A percentile compares a stretch with the other conserved stretches of the same genome.
These are phyloP conservation scores for Stegastes partitus DNA, from an alignment of 2,113 vertebrate genomes.

Conservation along the genomic window DNA sequence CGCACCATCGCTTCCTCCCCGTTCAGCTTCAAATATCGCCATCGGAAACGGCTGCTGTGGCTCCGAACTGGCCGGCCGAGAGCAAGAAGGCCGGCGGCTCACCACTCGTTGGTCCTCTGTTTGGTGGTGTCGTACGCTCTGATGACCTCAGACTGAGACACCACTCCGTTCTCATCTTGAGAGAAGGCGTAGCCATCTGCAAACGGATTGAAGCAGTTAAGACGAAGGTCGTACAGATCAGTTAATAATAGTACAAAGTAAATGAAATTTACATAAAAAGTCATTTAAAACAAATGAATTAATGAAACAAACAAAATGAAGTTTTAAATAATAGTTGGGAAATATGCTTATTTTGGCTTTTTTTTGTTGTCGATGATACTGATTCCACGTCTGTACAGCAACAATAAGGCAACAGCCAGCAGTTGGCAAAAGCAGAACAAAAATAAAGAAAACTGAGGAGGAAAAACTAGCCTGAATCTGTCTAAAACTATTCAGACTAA, in stretches of 20 bases:
- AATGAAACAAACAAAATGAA: slow-evolving; percentile 21
- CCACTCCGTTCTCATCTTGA: slow-evolving; percentile 98
- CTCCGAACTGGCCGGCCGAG: slow-evolving; percentile 53
- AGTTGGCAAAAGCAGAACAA: not conserved
- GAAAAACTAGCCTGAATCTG: no score
- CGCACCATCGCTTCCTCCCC: slow-evolving; percentile 43
- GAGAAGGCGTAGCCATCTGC: slow-evolving; percentile 98
- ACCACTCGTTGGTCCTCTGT: slow-evolving; percentile 94
- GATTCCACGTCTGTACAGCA: not conserved
- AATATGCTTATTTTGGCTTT: slow-evolving; percentile 8
- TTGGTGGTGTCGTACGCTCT: slow-evolving; percentile 98
- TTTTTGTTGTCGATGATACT: not conserved
- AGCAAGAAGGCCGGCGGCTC: slow-evolving; percentile 74
- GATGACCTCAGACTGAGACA: slow-evolving; percentile 98
- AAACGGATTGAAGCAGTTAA: slow-evolving; percentile 1
- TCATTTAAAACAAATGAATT: slow-evolving; percentile 1
- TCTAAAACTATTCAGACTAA: no score
- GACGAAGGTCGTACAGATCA: not conserved
- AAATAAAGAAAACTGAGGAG: not conserved
- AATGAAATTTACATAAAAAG: not conserved
- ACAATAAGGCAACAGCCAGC: no score
- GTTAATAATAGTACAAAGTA: not conserved
- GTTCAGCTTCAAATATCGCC: slow-evolving; percentile 62
- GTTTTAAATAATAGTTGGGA: not conserved
- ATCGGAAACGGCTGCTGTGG: slow-evolving; percentile 43